Evolutionary conservation across 2,113 vertebrate genomes (phyloP).

Genomic region (Ochotona curzoniae): DNA sequence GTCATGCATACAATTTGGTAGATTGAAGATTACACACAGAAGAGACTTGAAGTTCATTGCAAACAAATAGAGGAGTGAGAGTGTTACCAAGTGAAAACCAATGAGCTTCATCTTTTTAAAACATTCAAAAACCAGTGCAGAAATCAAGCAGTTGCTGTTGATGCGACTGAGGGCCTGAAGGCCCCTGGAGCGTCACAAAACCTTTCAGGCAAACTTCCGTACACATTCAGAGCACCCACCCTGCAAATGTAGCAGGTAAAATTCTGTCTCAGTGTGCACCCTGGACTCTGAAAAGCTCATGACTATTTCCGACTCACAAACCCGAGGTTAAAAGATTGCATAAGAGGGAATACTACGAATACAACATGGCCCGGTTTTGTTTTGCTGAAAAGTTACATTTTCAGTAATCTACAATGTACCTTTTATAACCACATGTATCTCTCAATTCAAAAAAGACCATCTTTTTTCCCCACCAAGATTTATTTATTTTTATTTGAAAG

Average conservation of each 20-base stretch:
- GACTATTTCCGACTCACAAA: not conserved
- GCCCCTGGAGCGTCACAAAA: conserved; percentile 5
- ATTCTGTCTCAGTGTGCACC: not conserved
- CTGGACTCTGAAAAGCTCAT: not conserved
- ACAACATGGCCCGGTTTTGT: not conserved
- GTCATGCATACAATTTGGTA: conserved; percentile 68
- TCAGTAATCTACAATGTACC: not conserved
- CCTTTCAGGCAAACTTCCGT: not conserved
- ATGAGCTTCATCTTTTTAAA: conserved; percentile 12
- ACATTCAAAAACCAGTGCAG: conserved; percentile 26
- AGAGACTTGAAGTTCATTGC: conserved; percentile 58
- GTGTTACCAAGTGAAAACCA: conserved; percentile 43
- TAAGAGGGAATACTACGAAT: not conserved
- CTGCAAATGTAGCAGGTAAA: not conserved
- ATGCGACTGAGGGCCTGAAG: not conserved
- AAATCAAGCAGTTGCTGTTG: conserved; percentile 1
- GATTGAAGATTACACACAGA: conserved; percentile 73
- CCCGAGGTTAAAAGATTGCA: not conserved
- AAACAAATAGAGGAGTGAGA: conserved; percentile 69
- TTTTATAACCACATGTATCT: not conserved
- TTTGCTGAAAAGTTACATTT: conserved; percentile 10
- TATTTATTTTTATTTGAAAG: too few species aligned
- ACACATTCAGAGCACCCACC: not conserved
- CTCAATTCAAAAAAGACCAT: not conserved
- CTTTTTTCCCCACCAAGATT: too few species aligned